Percentiles rank a stretch among this genome's conserved stretches.
Evolutionary conservation across 2,797 vertebrate species (phyloP).

Genomic region (Scolopax bukidnonensis): DNA sequence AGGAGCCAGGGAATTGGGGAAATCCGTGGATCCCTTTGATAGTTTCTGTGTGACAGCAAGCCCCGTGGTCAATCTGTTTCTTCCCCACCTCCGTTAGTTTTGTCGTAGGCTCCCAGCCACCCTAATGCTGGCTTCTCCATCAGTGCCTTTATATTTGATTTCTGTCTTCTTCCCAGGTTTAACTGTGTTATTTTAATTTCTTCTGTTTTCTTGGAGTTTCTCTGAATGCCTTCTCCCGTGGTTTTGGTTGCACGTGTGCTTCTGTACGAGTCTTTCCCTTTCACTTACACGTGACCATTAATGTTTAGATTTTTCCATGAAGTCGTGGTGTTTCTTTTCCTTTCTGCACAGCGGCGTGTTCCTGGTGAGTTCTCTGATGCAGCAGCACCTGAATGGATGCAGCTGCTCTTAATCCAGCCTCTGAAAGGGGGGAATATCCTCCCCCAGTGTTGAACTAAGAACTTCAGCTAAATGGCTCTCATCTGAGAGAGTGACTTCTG

Average conservation of each 20-base stretch:
- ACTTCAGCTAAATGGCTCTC: neutral
- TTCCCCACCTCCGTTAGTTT: constrained; percentile 25
- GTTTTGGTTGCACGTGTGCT: constrained; percentile 52
- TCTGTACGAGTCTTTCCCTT: constrained; percentile 60
- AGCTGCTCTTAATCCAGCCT: neutral
- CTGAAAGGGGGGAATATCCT: neutral
- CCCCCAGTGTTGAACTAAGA: neutral
- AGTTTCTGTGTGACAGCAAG: constrained; percentile 43
- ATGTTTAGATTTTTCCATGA: constrained; percentile 58
- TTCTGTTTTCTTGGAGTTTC: constrained; percentile 59
- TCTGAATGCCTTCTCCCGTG: constrained; percentile 68
- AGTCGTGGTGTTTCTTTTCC: constrained; percentile 64
- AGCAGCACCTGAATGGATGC: constrained; percentile 51
- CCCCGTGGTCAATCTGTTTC: constrained; percentile 14
- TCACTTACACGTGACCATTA: constrained; percentile 20
- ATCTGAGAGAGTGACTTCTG: neutral
- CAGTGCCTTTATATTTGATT: constrained; percentile 76
- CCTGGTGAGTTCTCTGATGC: constrained; percentile 60
- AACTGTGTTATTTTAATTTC: constrained; percentile 66
- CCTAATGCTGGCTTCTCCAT: constrained; percentile 57
- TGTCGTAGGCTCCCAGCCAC: constrained; percentile 68
- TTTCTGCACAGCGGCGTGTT: constrained; percentile 54
- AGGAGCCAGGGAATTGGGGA: constrained; percentile 68
- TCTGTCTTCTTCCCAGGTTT: constrained; percentile 60
- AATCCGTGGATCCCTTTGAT: constrained; percentile 38